phyloP scores from a whole-genome alignment of 1,140 invertebrate genomes.

The Ips typographus region DNA sequence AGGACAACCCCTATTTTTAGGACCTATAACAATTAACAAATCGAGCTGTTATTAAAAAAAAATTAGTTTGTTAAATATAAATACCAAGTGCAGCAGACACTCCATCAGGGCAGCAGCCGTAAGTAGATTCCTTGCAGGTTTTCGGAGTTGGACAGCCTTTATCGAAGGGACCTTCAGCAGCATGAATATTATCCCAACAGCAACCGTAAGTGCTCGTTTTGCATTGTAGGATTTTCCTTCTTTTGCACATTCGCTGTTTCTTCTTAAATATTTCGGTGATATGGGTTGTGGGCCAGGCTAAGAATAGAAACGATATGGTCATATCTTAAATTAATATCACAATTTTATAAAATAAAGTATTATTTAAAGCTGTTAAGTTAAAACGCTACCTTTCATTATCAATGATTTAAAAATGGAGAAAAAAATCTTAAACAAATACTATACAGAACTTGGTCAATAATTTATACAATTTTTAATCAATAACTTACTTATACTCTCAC shows the following conservation, averaged over 20 bases:
- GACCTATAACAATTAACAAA: slow-evolving; percentile 29
- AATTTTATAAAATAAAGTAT: neutral
- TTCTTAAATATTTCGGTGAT: slow-evolving; percentile 55
- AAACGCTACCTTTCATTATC: neutral
- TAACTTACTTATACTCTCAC: slow-evolving; percentile 20
- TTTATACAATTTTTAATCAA: neutral
- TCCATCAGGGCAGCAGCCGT: slow-evolving; percentile 87
- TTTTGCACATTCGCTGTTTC: slow-evolving; percentile 63
- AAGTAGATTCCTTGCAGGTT: slow-evolving; percentile 79
- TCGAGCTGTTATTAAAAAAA: neutral
- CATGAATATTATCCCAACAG: slow-evolving; percentile 82
- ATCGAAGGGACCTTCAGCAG: slow-evolving; percentile 82
- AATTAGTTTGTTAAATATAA: neutral
- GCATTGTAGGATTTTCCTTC: slow-evolving; percentile 65
- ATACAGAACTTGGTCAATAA: neutral
- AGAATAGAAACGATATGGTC: too few species aligned
- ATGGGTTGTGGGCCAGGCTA: slow-evolving; percentile 41
- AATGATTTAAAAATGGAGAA: too few species aligned
- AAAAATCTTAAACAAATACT: too few species aligned
- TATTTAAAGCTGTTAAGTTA: neutral
- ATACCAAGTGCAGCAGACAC: slow-evolving; percentile 73
- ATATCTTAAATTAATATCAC: too few species aligned
- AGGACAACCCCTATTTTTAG: slow-evolving; percentile 75
- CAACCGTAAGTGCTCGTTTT: slow-evolving; percentile 78
- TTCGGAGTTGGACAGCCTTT: slow-evolving; percentile 73